Evolutionary conservation across 1,140 invertebrate species (phyloP).

Genomic region (Cotesia typhae): DNA sequence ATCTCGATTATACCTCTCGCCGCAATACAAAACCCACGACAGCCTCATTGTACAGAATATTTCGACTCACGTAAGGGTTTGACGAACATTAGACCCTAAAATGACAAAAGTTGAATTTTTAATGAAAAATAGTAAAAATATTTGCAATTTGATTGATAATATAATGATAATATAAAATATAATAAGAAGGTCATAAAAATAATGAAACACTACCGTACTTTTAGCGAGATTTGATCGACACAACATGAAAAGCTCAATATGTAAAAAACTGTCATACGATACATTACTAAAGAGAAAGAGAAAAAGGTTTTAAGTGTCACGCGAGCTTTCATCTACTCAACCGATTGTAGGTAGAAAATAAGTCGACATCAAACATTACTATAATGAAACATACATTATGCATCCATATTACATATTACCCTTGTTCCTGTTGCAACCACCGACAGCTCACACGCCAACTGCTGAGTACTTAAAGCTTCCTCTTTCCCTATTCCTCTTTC

Average conservation of each 20-base stretch:
- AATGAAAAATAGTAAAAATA: too few species aligned
- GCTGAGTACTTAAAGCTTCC: neutral
- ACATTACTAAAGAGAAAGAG: neutral
- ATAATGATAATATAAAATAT: neutral
- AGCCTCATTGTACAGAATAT: conserved; percentile 20
- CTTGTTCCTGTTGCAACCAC: conserved; percentile 20
- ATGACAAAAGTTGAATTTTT: neutral
- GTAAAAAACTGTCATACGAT: neutral
- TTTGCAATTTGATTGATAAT: too few species aligned
- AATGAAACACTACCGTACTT: neutral
- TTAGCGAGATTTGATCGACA: conserved; percentile 13
- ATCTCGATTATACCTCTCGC: conserved; percentile 37
- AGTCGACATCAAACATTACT: conserved; percentile 18
- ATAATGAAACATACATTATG: conserved; percentile 24
- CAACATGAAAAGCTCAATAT: neutral
- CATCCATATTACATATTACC: conserved; percentile 27
- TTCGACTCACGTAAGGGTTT: conserved; percentile 11
- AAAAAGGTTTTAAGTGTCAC: conserved; percentile 8
- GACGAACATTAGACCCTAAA: neutral
- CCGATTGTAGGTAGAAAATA: neutral
- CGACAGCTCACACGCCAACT: neutral
- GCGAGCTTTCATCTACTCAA: conserved; percentile 15
- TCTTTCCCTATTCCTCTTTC: neutral
- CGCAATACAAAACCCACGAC: conserved; percentile 17
- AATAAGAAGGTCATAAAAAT: too few species aligned